These are phyloP conservation scores for Drosophila pachea DNA, from an alignment of 1,140 invertebrate genomes.

Conservation along the genomic window DNA sequence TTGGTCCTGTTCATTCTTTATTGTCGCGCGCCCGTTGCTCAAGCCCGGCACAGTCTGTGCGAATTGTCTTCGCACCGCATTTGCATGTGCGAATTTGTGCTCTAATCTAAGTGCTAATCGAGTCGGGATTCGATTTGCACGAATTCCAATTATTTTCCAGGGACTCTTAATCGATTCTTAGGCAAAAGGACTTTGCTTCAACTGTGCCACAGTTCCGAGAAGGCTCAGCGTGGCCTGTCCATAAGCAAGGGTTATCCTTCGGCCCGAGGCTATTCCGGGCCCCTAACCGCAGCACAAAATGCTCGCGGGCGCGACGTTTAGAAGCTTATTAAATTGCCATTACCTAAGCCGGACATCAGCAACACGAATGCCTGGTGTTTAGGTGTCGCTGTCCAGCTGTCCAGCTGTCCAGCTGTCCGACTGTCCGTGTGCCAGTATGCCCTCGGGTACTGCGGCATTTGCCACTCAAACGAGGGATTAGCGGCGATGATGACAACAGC, in stretches of 20 bases:
- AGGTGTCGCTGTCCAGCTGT: not conserved
- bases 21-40: constrained; percentile 24
- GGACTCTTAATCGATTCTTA: too few species aligned
- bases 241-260: not conserved
- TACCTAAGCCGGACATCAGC: constrained; percentile 72
- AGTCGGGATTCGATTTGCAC: not conserved
- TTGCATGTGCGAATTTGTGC: not conserved
- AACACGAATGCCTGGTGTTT: constrained; percentile 4
- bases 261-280: constrained; percentile 20
- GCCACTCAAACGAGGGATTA: constrained; percentile 74
- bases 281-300: constrained; percentile 18
- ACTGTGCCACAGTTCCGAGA: too few species aligned
- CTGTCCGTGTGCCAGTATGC: not conserved
- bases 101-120: constrained; percentile 10
- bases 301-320: constrained; percentile 39
- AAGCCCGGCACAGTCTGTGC: constrained; percentile 15
- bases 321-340: constrained; percentile 75
- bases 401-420: not conserved
- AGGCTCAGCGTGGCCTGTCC: too few species aligned
- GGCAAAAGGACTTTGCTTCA: too few species aligned
- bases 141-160: not conserved
- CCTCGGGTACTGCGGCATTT: constrained; percentile 51
- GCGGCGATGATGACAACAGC: constrained; percentile 75
- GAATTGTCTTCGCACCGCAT: constrained; percentile 1
- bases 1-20: constrained; percentile 37